These are phyloP conservation scores for Alligator sinensis DNA, from an alignment of 2,113 vertebrate species.

Conservation along the genomic window DNA sequence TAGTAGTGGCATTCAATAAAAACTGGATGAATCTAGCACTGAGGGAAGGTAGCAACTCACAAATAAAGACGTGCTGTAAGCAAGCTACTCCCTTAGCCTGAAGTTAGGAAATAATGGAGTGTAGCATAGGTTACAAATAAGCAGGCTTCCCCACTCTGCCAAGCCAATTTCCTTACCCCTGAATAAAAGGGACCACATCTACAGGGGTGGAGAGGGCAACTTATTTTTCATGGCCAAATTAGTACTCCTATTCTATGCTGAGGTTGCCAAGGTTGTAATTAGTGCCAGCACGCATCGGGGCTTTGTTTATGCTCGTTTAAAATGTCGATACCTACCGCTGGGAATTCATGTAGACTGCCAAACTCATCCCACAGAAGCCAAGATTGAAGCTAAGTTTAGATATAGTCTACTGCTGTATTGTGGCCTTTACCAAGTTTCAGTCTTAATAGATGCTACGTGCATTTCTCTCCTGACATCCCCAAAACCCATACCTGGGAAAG, in stretches of 20 bases:
- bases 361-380: fast-evolving
- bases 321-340: not conserved
- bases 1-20: not conserved
- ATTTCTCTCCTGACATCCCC: fast-evolving
- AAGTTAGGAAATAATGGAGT: not conserved
- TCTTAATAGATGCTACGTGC: fast-evolving
- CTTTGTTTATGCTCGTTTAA: not conserved
- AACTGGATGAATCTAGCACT: not conserved
- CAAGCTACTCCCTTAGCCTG: not conserved
- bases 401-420: not conserved
- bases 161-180: not conserved
- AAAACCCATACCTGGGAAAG: constrained; percentile 90
- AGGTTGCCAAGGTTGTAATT: not conserved
- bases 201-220: not conserved
- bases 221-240: not conserved
- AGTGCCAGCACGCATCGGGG: not conserved
- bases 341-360: not conserved
- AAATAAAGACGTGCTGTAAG: not conserved
- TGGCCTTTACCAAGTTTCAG: not conserved
- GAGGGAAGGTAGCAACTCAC: not conserved
- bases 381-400: fast-evolving
- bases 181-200: not conserved
- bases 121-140: not conserved
- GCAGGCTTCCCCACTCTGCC: not conserved
- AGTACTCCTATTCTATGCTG: not conserved